Evolutionary conservation across 2,113 vertebrate species (phyloP).

Genomic region (Myrmophylax atrothorax): DNA sequence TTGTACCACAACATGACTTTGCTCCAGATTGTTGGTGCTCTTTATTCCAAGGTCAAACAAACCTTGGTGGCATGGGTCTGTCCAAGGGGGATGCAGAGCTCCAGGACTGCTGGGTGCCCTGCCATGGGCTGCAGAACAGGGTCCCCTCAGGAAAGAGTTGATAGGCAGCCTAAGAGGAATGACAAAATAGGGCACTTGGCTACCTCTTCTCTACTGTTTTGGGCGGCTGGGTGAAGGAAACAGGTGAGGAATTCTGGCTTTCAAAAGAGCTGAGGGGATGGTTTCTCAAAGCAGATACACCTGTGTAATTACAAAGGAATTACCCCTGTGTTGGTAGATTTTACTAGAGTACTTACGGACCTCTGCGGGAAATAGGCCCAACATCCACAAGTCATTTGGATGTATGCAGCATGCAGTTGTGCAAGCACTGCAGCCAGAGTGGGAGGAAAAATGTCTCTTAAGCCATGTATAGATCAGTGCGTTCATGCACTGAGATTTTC

Average conservation of each 20-base stretch:
- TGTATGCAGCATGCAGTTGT: not conserved
- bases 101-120: fast-evolving
- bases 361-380: not conserved
- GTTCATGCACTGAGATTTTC: not conserved
- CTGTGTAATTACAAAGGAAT: not conserved
- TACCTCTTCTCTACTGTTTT: not conserved
- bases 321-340: not conserved
- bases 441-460: not conserved
- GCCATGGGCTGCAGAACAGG: fast-evolving
- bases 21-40: not conserved
- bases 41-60: not conserved
- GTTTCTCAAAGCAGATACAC: not conserved
- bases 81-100: not conserved
- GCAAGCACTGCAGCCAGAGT: not conserved
- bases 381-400: not conserved
- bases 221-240: not conserved
- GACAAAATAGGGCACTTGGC: not conserved
- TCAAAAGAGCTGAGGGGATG: not conserved
- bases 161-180: fast-evolving
- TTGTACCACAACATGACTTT: not conserved
- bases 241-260: not conserved
- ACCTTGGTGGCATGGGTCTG: fast-evolving
- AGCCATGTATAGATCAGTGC: not conserved
- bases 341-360: fast-evolving
- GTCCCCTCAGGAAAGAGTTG: not conserved